Percentiles rank a stretch among this genome's conserved stretches.
Conservation (phyloP, 2,888 invertebrate species). For the Neoascia interrupta region DNA sequence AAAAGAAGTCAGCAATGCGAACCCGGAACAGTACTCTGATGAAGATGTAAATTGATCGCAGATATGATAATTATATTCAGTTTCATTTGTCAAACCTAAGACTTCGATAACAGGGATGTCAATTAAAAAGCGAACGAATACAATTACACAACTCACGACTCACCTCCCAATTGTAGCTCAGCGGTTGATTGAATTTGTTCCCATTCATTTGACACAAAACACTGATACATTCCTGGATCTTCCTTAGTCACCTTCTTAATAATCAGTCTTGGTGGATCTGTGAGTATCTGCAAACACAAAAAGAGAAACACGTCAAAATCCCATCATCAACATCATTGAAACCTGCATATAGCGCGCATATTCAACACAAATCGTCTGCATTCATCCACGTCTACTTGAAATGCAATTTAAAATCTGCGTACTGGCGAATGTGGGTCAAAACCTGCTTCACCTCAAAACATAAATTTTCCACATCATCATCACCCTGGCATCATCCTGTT, state of each 20-base stretch:
- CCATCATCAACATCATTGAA: constrained; percentile 1
- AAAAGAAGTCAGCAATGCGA: too few relatives aligned
- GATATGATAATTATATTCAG: too few relatives aligned
- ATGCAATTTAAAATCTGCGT: constrained; percentile 8
- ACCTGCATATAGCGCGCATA: too few relatives aligned
- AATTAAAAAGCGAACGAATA: too few relatives aligned
- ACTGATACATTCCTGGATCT: constrained; percentile 95
- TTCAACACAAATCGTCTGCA: constrained; percentile 1
- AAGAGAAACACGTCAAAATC: constrained; percentile 75
- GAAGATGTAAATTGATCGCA: too few relatives aligned
- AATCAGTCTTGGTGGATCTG: constrained; percentile 81
- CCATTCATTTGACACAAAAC: constrained; percentile 90
- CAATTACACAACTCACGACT: too few relatives aligned
- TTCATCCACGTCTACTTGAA: constrained; percentile 15
- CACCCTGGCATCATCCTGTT: too few relatives aligned
- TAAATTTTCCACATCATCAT: constrained; percentile 50
- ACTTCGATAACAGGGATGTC: too few relatives aligned
- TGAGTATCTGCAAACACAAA: constrained; percentile 74
- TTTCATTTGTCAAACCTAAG: too few relatives aligned
- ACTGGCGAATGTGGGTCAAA: constrained; percentile 54
- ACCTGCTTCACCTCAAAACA: constrained; percentile 62
- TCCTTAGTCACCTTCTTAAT: constrained; percentile 87
- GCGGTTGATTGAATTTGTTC: constrained; percentile 92
- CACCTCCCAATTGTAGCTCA: constrained; percentile 90
- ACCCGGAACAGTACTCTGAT: too few relatives aligned